Evolutionary conservation across 2,113 vertebrate species (phyloP).

Genomic region (Vombatus ursinus): DNA sequence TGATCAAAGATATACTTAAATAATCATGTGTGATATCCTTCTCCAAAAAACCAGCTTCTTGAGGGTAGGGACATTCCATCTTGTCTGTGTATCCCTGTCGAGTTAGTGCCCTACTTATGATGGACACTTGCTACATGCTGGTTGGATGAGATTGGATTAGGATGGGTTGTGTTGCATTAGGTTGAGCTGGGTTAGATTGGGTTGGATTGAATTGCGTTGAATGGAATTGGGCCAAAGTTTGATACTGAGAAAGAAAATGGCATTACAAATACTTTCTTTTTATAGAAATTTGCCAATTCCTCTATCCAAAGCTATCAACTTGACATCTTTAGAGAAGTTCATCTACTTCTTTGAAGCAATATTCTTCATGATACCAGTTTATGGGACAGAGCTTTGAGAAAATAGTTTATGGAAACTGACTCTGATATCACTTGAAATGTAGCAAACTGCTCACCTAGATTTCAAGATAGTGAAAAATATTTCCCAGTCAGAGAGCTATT

Average conservation of each 20-base stretch:
- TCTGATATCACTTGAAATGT: not conserved
- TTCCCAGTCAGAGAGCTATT: not conserved
- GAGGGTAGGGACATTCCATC: not conserved
- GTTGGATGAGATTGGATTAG: not conserved
- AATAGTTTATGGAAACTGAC: not conserved
- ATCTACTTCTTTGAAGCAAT: not conserved
- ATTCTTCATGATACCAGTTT: not conserved
- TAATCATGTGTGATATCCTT: not conserved
- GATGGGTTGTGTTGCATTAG: too few relatives aligned
- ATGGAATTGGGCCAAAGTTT: not conserved
- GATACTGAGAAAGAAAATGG: not conserved
- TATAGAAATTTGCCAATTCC: accelerated
- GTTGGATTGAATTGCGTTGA: not conserved
- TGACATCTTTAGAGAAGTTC: too few relatives aligned
- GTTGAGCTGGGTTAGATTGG: not conserved
- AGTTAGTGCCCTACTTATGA: not conserved
- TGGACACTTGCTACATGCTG: not conserved
- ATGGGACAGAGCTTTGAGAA: not conserved
- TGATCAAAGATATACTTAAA: not conserved
- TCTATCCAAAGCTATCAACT: not conserved
- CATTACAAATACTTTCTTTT: not conserved
- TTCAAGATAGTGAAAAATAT: not conserved
- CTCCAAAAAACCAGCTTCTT: not conserved
- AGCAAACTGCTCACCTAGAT: not conserved
- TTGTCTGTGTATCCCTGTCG: not conserved